Conservation (phyloP, 2,888 invertebrate species). For the Mechanitis mazaeus region DNA sequence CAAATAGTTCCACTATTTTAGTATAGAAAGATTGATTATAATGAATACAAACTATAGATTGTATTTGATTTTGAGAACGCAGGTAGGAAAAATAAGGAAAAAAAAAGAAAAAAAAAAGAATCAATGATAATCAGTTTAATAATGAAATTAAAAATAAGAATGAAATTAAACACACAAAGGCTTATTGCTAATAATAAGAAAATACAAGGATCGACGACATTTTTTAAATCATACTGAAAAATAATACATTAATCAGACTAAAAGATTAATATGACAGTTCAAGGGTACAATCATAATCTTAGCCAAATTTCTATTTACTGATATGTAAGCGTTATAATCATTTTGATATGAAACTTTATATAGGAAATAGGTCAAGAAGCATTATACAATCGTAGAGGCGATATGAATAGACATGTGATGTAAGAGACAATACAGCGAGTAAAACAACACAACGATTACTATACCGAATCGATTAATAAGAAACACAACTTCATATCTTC, state of each 20-base stretch:
- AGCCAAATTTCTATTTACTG: slow-evolving; percentile 58
- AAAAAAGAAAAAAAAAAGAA: slow-evolving; percentile 68
- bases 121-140: slow-evolving; percentile 75
- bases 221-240: slow-evolving; percentile 47
- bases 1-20: slow-evolving; percentile 64
- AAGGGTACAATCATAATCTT: slow-evolving; percentile 45
- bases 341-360: slow-evolving; percentile 46
- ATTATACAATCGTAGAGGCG: slow-evolving; percentile 57
- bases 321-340: slow-evolving; percentile 65
- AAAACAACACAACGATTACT: slow-evolving; percentile 24
- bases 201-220: slow-evolving; percentile 49
- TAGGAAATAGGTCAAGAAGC: slow-evolving; percentile 55
- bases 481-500: slow-evolving; percentile 63
- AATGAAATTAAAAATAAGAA: slow-evolving; percentile 74
- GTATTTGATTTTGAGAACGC: slow-evolving; percentile 42
- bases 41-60: slow-evolving; percentile 44
- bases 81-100: slow-evolving; percentile 50
- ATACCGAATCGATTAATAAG: slow-evolving; percentile 32
- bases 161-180: slow-evolving; percentile 75
- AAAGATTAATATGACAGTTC: slow-evolving; percentile 36
- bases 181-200: slow-evolving; percentile 69
- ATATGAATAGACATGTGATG: slow-evolving; percentile 66
- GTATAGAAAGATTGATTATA: slow-evolving; percentile 38
- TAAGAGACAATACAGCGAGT: slow-evolving; percentile 22
- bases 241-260: slow-evolving; percentile 31